Conservation (phyloP, 1,140 invertebrate species). For the Caerostris extrusa region DNA sequence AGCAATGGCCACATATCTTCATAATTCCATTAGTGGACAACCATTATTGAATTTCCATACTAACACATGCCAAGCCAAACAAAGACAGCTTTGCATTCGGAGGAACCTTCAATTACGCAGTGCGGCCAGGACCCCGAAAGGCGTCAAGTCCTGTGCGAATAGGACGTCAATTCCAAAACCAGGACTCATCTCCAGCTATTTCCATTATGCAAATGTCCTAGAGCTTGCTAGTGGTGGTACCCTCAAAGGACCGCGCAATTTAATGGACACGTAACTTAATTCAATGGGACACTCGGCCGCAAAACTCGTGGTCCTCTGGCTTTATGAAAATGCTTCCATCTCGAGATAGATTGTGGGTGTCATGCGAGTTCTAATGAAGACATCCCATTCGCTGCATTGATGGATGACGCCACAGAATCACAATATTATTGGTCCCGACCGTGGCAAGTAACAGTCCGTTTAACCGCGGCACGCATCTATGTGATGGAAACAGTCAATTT, state of each 20-base stretch:
- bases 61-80: not conserved
- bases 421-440: conserved; percentile 27
- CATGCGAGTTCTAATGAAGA: conserved; percentile 33
- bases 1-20: too few species aligned
- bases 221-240: not conserved
- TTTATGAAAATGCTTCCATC: conserved; percentile 35
- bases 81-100: not conserved
- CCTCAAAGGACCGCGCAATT: conserved; percentile 18
- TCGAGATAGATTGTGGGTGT: conserved; percentile 34
- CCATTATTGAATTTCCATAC: not conserved
- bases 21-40: too few species aligned
- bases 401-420: conserved; percentile 38
- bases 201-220: conserved; percentile 44
- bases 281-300: conserved; percentile 40
- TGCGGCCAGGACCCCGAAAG: not conserved
- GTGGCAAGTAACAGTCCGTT: not conserved
- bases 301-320: conserved; percentile 15
- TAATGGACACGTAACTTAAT: conserved; percentile 50
- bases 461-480: conserved; percentile 11
- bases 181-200: conserved; percentile 11
- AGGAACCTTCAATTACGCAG: not conserved
- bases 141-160: not conserved
- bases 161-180: conserved; percentile 3
- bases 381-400: conserved; percentile 28
- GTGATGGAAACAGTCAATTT: conserved; percentile 24